Evolutionary conservation across 2,113 vertebrate genomes (phyloP), one percentile per base, ranked within the genome.

Genomic region (Leucosticte australis): DNA sequence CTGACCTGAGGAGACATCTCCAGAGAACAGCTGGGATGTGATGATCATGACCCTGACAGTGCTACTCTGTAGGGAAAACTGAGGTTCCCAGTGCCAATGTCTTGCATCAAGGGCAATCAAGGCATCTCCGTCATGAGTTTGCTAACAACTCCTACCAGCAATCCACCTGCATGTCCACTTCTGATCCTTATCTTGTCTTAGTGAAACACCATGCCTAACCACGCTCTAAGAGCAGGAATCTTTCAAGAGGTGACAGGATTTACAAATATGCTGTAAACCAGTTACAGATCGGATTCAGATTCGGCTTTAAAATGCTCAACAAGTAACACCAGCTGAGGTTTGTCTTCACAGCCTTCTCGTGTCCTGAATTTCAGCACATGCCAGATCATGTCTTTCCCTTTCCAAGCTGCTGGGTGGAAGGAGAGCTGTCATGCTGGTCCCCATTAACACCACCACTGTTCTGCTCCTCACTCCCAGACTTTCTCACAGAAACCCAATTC

Each of bases 311-410:
- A 87, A 56, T n/a, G 46, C 55, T 92, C 67, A 70, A 35, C 56
- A 92, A 91, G n/a, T 78, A 92, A 75, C 55, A 84, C 19, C 87
- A 91, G 44, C 87, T 87, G 92, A 73, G 57, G 37, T 78, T 75
- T 78, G 53, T 3, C 0, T 85, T 87, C 73, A 67, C 56, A 90
- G 53, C 24, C 69, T 92, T 92, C 84, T 89, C 1, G 0, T 64
- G 62, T 85, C 89, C 93, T 68, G 67, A 87, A 87, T 87, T 18
- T 53, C 62, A 85, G 46, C 83, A 84, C 56, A 15, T 50, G 81
- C 92, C 88, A 90, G 59, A 88, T 94, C 50, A 39, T 78, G 60
- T 89, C 57, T 87, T 64, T 87, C 69, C 49, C 42, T 65, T 79
- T 84, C 62, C 6, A 2, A 73, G 49, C 62, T 91, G 81, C 56